Evolutionary conservation across 2,797 vertebrate genomes (phyloP).

Genomic region (Sphenopsis melanotis): DNA sequence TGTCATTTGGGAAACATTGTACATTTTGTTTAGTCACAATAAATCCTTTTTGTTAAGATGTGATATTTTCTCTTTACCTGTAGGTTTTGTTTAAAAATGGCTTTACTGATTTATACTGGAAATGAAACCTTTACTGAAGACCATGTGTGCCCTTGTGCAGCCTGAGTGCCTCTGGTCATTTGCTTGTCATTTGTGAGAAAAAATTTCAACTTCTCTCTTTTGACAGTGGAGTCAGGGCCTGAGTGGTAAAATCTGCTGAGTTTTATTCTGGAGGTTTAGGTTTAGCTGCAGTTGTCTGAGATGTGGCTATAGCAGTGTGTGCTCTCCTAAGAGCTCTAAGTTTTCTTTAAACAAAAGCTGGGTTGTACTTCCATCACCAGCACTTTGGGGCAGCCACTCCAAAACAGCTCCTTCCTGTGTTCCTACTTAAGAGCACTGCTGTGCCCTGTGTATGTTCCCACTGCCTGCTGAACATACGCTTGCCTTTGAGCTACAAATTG

Average conservation of each 20-base stretch:
- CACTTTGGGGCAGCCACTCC: not conserved
- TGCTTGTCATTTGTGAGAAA: not conserved
- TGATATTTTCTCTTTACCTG: not conserved
- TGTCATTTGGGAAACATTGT: conserved; percentile 47
- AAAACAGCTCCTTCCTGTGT: not conserved
- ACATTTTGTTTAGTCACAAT: conserved; percentile 65
- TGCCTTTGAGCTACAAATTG: not conserved
- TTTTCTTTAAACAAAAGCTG: not conserved
- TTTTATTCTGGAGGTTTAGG: not conserved
- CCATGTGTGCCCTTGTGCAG: not conserved
- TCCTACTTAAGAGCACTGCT: fast-evolving
- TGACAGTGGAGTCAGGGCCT: not conserved
- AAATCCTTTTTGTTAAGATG: conserved; percentile 64
- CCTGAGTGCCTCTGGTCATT: not conserved
- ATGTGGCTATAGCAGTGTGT: not conserved
- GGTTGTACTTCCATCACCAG: not conserved
- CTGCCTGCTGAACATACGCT: not conserved
- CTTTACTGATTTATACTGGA: not conserved
- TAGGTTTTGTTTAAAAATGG: not conserved
- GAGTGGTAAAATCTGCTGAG: not conserved
- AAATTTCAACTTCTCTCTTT: not conserved
- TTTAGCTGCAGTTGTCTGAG: not conserved
- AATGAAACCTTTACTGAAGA: not conserved
- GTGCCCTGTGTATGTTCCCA: fast-evolving
- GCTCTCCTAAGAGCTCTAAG: not conserved